Conservation (phyloP, 2,113 vertebrate species). For the Macquaria australasica region DNA sequence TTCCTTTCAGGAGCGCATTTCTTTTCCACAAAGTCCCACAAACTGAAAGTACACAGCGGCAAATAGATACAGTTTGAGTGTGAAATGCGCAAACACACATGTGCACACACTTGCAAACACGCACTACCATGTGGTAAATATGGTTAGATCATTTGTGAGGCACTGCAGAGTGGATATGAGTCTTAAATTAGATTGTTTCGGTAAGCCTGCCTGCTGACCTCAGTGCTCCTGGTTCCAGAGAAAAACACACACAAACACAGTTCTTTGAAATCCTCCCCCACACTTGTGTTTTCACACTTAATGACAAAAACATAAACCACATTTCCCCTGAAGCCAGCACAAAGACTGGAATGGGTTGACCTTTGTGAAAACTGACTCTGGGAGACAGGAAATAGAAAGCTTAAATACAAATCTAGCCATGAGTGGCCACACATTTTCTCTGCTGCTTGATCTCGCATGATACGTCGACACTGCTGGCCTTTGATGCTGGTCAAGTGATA, state of each 20-base stretch:
- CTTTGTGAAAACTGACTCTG: slow-evolving; percentile 43
- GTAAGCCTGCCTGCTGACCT: slow-evolving; percentile 59
- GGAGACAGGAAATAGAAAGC: slow-evolving; percentile 52
- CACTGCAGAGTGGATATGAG: slow-evolving; percentile 18
- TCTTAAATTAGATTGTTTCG: slow-evolving; percentile 51
- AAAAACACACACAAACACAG: slow-evolving; percentile 51
- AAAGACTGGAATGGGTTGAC: slow-evolving; percentile 63
- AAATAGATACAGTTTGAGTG: not conserved
- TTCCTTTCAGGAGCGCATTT: slow-evolving; percentile 11
- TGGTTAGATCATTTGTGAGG: slow-evolving; percentile 26
- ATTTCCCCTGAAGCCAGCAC: slow-evolving; percentile 64
- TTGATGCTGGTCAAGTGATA: slow-evolving; percentile 53
- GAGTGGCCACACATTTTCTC: not conserved
- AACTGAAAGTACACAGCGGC: not conserved
- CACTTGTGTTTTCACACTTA: slow-evolving; percentile 78
- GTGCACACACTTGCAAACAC: not conserved
- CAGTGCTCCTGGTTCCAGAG: slow-evolving; percentile 74
- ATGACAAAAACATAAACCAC: slow-evolving; percentile 68
- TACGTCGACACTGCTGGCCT: slow-evolving; percentile 14
- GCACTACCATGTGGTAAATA: slow-evolving; percentile 27
- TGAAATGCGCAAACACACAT: not conserved
- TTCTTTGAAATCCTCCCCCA: slow-evolving; percentile 80
- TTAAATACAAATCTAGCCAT: not conserved
- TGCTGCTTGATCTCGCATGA: slow-evolving; percentile 19
- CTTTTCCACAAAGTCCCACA: slow-evolving; percentile 22